Conservation (phyloP, 2,888 invertebrate genomes). For the Onthophagus sagittarius region DNA sequence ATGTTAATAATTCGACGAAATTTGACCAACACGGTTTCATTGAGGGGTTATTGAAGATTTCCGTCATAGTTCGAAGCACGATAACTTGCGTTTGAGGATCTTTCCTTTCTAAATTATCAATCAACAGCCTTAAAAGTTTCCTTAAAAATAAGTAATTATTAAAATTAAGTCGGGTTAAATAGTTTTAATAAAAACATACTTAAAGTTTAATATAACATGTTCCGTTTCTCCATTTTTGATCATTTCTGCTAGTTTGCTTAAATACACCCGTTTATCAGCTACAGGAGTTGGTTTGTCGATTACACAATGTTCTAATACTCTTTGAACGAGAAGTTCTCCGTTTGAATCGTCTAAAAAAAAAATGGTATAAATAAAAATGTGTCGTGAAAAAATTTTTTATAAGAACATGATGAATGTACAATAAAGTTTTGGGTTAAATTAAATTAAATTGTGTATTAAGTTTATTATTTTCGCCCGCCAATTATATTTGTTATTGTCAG, state of each 20-base stretch:
- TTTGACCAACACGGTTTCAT: constrained; percentile 77
- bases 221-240: constrained; percentile 53
- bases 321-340: constrained; percentile 51
- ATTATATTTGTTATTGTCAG: too few species aligned
- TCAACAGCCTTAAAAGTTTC: constrained; percentile 69
- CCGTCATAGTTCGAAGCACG: constrained; percentile 76
- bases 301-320: constrained; percentile 42
- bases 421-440: not conserved
- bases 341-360: constrained; percentile 38
- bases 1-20: constrained; percentile 86
- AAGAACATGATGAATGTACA: too few species aligned
- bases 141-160: constrained; percentile 41
- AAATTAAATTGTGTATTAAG: not conserved
- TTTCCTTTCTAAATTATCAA: constrained; percentile 66
- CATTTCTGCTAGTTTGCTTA: constrained; percentile 49
- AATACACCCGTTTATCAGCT: constrained; percentile 43
- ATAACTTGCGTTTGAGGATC: constrained; percentile 67
- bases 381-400: too few species aligned
- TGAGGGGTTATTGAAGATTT: constrained; percentile 76
- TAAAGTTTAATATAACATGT: constrained; percentile 52
- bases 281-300: constrained; percentile 40
- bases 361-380: not conserved
- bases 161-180: not conserved
- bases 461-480: too few species aligned
- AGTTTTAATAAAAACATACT: constrained; percentile 32